Conservation (phyloP, 2,888 invertebrate genomes). For the Druceiella hillmani region DNA sequence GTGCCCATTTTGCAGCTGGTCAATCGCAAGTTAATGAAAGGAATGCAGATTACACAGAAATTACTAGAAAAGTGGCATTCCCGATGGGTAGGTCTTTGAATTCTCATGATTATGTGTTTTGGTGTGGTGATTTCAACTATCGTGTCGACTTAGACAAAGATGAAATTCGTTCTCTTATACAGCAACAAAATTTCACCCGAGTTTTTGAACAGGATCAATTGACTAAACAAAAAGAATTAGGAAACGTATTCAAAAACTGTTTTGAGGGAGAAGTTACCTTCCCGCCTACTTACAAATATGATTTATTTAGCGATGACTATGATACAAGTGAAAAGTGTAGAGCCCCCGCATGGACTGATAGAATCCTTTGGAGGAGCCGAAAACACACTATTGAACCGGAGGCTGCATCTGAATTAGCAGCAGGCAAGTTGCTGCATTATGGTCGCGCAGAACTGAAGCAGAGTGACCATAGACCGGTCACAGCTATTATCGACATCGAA, state of each 20-base stretch:
- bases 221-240: slow-evolving; percentile 70
- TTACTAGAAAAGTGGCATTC: slow-evolving; percentile 83
- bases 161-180: slow-evolving; percentile 80
- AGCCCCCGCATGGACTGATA: slow-evolving; percentile 97
- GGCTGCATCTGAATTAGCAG: slow-evolving; percentile 58
- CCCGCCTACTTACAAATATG: slow-evolving; percentile 97
- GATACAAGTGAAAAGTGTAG: slow-evolving; percentile 98
- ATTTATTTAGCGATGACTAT: slow-evolving; percentile 96
- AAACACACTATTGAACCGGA: slow-evolving; percentile 69
- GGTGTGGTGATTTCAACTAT: slow-evolving; percentile 99
- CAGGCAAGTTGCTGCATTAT: slow-evolving; percentile 81
- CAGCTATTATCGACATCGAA: slow-evolving; percentile 85
- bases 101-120: slow-evolving; percentile 97
- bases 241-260: slow-evolving; percentile 87
- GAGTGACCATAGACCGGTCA: slow-evolving; percentile 95
- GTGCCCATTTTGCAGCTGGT: slow-evolving; percentile 98
- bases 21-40: slow-evolving; percentile 93
- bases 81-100: slow-evolving; percentile 89
- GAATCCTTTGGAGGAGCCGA: slow-evolving; percentile 88
- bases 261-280: slow-evolving; percentile 89
- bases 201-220: slow-evolving; percentile 88
- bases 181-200: slow-evolving; percentile 65
- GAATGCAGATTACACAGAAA: slow-evolving; percentile 95
- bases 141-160: slow-evolving; percentile 94
- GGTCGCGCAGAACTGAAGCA: slow-evolving; percentile 93